phyloP scores from a whole-genome alignment of 1,140 invertebrate species.

The Drosophila jambulina region DNA sequence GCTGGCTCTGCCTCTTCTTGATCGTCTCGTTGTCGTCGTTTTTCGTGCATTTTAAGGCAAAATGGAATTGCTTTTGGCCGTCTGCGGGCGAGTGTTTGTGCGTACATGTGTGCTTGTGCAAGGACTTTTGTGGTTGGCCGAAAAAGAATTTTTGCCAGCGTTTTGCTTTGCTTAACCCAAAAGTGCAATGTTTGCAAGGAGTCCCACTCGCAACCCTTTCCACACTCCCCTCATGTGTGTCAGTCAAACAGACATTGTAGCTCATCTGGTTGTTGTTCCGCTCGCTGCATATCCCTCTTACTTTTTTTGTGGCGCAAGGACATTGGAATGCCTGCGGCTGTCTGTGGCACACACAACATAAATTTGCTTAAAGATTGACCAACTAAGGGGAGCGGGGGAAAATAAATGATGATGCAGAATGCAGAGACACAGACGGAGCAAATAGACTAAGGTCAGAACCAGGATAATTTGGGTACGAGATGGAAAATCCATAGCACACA shows the following conservation, averaged over 20 bases:
- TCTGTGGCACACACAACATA: slow-evolving; percentile 37
- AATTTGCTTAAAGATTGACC: slow-evolving; percentile 54
- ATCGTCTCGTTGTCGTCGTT: slow-evolving; percentile 22
- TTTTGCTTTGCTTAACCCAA: slow-evolving; percentile 58
- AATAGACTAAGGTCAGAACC: slow-evolving; percentile 43
- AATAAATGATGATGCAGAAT: slow-evolving; percentile 28
- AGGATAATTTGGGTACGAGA: slow-evolving; percentile 24
- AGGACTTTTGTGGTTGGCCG: slow-evolving; percentile 43
- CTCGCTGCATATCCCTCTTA: slow-evolving; percentile 29
- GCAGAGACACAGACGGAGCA: slow-evolving; percentile 30
- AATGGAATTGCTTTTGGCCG: slow-evolving; percentile 67
- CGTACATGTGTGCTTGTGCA: slow-evolving; percentile 20
- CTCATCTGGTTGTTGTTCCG: slow-evolving; percentile 33
- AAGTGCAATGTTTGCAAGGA: slow-evolving; percentile 61
- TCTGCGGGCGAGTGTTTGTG: slow-evolving; percentile 11
- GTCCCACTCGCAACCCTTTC: slow-evolving; percentile 13
- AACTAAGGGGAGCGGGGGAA: background rate
- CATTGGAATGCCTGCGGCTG: slow-evolving; percentile 40
- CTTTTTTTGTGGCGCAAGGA: slow-evolving; percentile 34
- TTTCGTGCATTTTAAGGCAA: slow-evolving; percentile 51
- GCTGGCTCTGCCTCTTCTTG: slow-evolving; percentile 20
- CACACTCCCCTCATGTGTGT: slow-evolving; percentile 14
- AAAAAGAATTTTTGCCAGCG: slow-evolving; percentile 42
- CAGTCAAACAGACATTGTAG: slow-evolving; percentile 49
- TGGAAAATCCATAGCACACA: slow-evolving; percentile 42